A percentile compares a stretch with the other conserved stretches of the same genome.
These are phyloP conservation scores for Calyptomena viridis DNA, from an alignment of 2,113 vertebrate genomes.

Conservation along the genomic window DNA sequence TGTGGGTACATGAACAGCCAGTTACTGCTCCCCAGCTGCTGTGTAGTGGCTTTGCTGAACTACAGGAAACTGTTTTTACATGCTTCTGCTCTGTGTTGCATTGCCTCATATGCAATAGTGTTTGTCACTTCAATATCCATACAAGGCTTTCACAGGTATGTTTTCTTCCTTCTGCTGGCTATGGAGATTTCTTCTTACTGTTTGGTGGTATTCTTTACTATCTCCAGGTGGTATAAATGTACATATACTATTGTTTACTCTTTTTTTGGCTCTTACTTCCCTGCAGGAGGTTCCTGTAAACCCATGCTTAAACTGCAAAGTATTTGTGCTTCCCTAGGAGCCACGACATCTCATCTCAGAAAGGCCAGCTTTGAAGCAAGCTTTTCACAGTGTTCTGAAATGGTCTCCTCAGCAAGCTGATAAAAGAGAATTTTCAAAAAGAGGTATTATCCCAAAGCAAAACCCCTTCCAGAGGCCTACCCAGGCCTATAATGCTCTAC, in stretches of 20 bases:
- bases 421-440: not conserved
- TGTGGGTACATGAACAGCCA: not conserved
- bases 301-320: not conserved
- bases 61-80: not conserved
- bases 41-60: not conserved
- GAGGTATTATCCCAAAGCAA: not conserved
- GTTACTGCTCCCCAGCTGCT: not conserved
- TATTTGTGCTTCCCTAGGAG: not conserved
- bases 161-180: not conserved
- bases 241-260: not conserved
- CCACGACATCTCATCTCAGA: not conserved
- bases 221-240: not conserved
- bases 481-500: not conserved
- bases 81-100: not conserved
- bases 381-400: not conserved
- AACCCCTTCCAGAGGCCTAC: not conserved
- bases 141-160: not conserved
- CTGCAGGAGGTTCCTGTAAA: not conserved
- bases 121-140: not conserved
- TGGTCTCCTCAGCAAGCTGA: not conserved
- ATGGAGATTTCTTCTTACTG: not conserved
- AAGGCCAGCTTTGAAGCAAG: not conserved
- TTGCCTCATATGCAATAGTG: not conserved
- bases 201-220: not conserved
- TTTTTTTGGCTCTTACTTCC: not conserved